Evolutionary conservation across 2,888 invertebrate species (phyloP).

Genomic region (Drosophila cognata): DNA sequence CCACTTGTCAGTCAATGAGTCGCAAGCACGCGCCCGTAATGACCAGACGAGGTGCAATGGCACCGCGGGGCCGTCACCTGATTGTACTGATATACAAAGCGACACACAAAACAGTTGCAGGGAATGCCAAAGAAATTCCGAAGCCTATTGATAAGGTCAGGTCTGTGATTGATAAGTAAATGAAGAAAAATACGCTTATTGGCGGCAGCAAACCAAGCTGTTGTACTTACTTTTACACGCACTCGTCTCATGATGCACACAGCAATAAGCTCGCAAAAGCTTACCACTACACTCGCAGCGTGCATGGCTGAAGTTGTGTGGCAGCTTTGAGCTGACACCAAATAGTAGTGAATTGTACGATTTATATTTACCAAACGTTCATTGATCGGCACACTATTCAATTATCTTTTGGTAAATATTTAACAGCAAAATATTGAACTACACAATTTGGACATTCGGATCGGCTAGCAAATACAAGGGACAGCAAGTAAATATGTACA

Average conservation of each 20-base stretch:
- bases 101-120: constrained; percentile 7
- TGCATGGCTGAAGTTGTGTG: not conserved
- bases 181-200: constrained; percentile 17
- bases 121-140: constrained; percentile 18
- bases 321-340: not conserved
- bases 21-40: constrained; percentile 68
- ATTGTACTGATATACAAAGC: constrained; percentile 30
- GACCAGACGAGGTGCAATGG: constrained; percentile 35
- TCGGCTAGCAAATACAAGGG: not conserved
- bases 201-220: not conserved
- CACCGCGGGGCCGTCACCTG: constrained; percentile 56
- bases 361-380: not conserved
- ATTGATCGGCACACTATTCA: not conserved
- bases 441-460: not conserved
- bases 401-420: not conserved
- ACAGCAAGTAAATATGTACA: not conserved
- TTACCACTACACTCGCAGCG: not conserved
- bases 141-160: constrained; percentile 27
- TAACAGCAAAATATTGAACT: not conserved
- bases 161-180: constrained; percentile 40
- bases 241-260: constrained; percentile 40
- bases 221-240: constrained; percentile 30
- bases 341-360: not conserved
- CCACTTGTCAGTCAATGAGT: constrained; percentile 45
- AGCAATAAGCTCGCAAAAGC: not conserved